phyloP scores from a whole-genome alignment of 64 coral and sea anemone genomes.

The Pocillopora damicornis region DNA sequence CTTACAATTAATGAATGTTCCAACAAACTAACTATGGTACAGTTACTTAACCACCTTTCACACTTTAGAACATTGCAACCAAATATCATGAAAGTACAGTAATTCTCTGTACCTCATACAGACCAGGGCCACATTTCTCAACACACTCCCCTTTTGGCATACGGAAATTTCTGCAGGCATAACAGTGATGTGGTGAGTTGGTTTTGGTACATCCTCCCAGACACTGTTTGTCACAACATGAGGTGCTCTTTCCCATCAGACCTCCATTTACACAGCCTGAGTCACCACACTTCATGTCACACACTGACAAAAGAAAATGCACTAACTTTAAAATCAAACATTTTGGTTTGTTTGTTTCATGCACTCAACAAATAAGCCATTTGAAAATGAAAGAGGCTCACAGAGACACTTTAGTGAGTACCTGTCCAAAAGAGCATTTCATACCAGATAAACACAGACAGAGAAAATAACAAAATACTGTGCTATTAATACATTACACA shows the following conservation, averaged over 20 bases:
- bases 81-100: neutral
- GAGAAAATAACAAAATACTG: no score
- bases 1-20: no score
- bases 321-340: neutral
- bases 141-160: conserved; percentile 71
- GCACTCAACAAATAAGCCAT: no score
- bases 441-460: no score
- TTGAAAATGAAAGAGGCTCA: no score
- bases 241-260: neutral
- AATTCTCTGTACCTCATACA: conserved; percentile 56
- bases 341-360: no score
- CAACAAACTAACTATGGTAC: neutral
- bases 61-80: neutral
- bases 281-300: conserved; percentile 64
- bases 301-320: conserved; percentile 59
- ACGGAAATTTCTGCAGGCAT: conserved; percentile 75
- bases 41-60: neutral
- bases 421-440: no score
- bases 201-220: conserved; percentile 66
- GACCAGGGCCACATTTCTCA: conserved; percentile 27
- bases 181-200: conserved; percentile 63
- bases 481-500: no score
- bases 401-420: no score
- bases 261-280: conserved; percentile 41
- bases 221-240: conserved; percentile 73